A percentile compares a stretch with the other conserved stretches of the same genome.
Evolutionary conservation across 2,797 vertebrate genomes (phyloP).

Genomic region (Petrocephalus sullivani): DNA sequence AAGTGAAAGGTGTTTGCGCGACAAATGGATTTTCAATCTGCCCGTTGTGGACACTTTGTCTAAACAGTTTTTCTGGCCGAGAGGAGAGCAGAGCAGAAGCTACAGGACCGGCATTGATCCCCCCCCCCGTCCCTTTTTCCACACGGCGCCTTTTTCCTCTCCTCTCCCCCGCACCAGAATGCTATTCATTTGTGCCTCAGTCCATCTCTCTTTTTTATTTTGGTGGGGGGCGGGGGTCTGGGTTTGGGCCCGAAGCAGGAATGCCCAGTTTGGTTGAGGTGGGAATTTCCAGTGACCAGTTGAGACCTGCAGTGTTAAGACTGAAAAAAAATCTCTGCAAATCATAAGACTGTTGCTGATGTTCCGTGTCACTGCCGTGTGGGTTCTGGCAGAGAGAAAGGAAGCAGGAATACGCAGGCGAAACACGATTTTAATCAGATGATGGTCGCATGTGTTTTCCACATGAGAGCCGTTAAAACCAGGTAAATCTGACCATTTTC

Average conservation of each 20-base stretch:
- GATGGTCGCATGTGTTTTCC: not conserved
- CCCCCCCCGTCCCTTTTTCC: not conserved
- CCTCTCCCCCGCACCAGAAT: not conserved
- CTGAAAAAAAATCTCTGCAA: not conserved
- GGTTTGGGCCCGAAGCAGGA: not conserved
- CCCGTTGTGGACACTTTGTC: conserved; percentile 31
- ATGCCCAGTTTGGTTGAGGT: not conserved
- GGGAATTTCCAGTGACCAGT: not conserved
- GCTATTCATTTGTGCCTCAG: conserved; percentile 7
- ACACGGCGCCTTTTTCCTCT: not conserved
- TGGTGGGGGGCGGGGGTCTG: not conserved
- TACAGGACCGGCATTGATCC: conserved; percentile 4
- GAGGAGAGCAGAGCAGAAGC: conserved; percentile 35
- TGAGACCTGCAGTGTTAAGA: not conserved
- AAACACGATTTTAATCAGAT: not conserved
- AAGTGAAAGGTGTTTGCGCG: conserved; percentile 67
- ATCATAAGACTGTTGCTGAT: not conserved
- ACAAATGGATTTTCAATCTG: conserved; percentile 66
- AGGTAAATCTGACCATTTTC: not conserved
- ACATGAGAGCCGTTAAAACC: not conserved
- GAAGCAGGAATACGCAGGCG: not conserved
- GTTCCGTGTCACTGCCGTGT: not conserved
- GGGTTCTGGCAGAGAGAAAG: not conserved
- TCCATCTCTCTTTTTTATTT: not conserved
- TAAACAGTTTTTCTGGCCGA: conserved; percentile 31